These are phyloP conservation scores for Phataginus tetradactyla DNA, from an alignment of 2,797 vertebrate genomes.

Conservation along the genomic window DNA sequence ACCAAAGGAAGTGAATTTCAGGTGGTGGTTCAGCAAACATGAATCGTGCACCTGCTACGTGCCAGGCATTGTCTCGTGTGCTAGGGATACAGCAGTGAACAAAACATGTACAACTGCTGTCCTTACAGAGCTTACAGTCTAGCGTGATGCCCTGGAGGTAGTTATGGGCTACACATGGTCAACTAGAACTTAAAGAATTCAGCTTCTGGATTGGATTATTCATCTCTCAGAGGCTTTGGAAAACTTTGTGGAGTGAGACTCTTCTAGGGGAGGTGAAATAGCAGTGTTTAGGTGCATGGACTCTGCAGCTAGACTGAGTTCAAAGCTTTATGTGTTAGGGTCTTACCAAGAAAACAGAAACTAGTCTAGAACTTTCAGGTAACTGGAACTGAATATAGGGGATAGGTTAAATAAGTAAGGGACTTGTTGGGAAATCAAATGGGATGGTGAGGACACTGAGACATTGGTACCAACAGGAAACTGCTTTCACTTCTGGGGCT, in stretches of 20 bases:
- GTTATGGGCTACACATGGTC: neutral
- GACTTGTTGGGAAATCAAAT: neutral
- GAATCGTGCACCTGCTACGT: neutral
- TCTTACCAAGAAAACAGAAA: slow-evolving; percentile 22
- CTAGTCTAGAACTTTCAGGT: neutral
- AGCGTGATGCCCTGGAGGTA: neutral
- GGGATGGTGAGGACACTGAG: neutral
- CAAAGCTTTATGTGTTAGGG: neutral
- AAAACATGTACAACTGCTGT: neutral
- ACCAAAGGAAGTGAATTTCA: slow-evolving; percentile 24
- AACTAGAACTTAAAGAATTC: neutral
- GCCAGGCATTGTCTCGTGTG: neutral
- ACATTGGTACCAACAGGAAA: neutral
- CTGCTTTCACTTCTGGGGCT: neutral
- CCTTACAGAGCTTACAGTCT: neutral
- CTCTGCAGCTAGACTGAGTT: neutral
- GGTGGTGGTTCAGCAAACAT: neutral
- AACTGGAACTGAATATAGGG: neutral
- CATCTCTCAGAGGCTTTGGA: neutral
- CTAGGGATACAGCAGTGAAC: neutral
- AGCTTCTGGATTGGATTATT: neutral
- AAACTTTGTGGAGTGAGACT: neutral
- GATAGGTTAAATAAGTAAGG: neutral
- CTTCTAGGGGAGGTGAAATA: neutral
- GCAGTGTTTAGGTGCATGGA: neutral